Evolutionary conservation across 2,113 vertebrate genomes (phyloP), one percentile per base, ranked within the genome.

Genomic region (Apteryx owenii): DNA sequence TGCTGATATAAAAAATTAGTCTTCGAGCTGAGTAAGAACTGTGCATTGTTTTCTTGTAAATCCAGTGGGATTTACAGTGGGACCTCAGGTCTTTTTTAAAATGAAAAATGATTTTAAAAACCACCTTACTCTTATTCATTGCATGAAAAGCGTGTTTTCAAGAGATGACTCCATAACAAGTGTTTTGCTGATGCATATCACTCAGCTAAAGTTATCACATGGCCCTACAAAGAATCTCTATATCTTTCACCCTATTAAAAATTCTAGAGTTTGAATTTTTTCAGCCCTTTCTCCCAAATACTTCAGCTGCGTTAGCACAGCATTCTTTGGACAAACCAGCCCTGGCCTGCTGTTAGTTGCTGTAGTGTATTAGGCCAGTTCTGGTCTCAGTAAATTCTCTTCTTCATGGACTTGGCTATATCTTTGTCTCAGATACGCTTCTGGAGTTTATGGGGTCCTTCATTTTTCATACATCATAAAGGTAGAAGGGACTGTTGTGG

Each of bases 371-470:
- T 81, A 87, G 58, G 56, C 26, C 0, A 2, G 6, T 69, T 38
- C 73, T 86, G 77, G 69, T 73, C n/a, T 88, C 65, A 80, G 54
- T 76, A 97, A 86, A 85, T 94, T 58, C 13, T 58, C 68, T 93
- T 77, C 51, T 90, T 88, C 76, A 44, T 20, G 78, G n/a, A 12
- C 53, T 88, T 80, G 69, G 83, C n/a, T 38, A 22, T 46, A 58
- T 66, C 20, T 69, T 81, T 80, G 40, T 56, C 62, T 92, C 81
- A 93, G 76, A 91, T 78, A 73, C 38, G 58, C 60, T 66, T 90
- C 50, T 91, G 44, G 62, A 66, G 7, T 86, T 94, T 90, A 81
- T 75, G 23, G 7, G 38, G 78, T 60, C 48, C 42, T 92, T 88
- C 28, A 50, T 90, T 90, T 95, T 93, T 93, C 70, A 81, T 61